Conservation (phyloP, 2,797 vertebrate species). For the Danio kyathit region DNA sequence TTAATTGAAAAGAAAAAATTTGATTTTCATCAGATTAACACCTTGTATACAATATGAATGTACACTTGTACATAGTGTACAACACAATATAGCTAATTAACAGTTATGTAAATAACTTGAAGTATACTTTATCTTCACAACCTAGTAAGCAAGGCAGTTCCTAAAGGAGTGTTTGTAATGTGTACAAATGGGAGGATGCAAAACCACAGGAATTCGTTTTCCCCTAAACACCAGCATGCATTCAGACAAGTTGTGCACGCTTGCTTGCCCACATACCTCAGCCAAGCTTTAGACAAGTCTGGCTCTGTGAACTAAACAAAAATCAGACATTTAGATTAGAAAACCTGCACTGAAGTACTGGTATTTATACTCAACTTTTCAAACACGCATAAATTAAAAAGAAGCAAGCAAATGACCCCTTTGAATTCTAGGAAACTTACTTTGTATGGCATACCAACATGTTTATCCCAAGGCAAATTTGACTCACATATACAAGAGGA, state of each 20-base stretch:
- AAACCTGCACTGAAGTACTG: not conserved
- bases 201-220: slow-evolving; percentile 22
- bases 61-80: too few relatives aligned
- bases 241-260: not conserved
- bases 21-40: not conserved
- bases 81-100: not conserved
- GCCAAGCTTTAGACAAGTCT: not conserved
- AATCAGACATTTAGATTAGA: not conserved
- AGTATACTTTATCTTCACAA: slow-evolving; percentile 8
- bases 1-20: too few relatives aligned
- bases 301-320: slow-evolving; percentile 25
- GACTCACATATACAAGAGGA: not conserved
- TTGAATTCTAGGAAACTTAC: not conserved
- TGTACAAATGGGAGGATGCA: not conserved
- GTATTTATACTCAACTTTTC: not conserved
- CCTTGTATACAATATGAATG: not conserved
- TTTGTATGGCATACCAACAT: slow-evolving; percentile 15
- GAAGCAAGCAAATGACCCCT: not conserved
- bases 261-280: not conserved
- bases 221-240: slow-evolving; percentile 16
- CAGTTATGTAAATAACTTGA: not conserved
- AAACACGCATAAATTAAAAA: not conserved
- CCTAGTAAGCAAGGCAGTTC: not conserved
- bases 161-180: slow-evolving; percentile 11
- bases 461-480: slow-evolving; percentile 21